Conservation (phyloP, 2,113 vertebrate genomes). For the Bufo gargarizans region DNA sequence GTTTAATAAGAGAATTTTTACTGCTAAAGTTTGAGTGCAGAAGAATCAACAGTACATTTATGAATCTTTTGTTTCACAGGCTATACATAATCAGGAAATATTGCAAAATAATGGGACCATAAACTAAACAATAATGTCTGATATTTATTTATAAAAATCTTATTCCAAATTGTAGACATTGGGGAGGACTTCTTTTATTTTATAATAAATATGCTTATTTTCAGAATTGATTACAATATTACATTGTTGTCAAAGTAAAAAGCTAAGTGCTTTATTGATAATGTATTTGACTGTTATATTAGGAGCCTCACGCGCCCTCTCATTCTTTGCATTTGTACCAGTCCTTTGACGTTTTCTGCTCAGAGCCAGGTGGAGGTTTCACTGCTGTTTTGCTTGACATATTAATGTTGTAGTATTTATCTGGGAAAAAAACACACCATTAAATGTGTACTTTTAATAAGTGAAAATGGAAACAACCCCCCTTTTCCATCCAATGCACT, state of each 20-base stretch:
- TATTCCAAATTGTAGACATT: no score
- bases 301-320: constrained; percentile 55
- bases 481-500: no score
- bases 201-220: background rate
- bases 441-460: background rate
- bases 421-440: constrained; percentile 68
- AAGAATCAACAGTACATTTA: background rate
- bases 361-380: constrained; percentile 70
- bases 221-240: background rate
- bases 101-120: background rate
- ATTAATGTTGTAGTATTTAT: constrained; percentile 83
- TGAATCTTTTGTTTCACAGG: background rate
- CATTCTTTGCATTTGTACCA: constrained; percentile 83
- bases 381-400: constrained; percentile 74
- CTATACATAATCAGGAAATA: background rate
- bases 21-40: background rate
- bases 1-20: constrained; percentile 13
- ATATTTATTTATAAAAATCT: background rate
- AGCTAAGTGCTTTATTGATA: constrained; percentile 84
- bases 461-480: no score
- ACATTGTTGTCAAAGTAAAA: constrained; percentile 63
- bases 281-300: constrained; percentile 72
- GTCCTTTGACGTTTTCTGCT: constrained; percentile 78
- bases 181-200: background rate
- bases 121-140: background rate